phyloP scores from a whole-genome alignment of 1,140 invertebrate genomes.

The Macrosteles quadrilineatus region DNA sequence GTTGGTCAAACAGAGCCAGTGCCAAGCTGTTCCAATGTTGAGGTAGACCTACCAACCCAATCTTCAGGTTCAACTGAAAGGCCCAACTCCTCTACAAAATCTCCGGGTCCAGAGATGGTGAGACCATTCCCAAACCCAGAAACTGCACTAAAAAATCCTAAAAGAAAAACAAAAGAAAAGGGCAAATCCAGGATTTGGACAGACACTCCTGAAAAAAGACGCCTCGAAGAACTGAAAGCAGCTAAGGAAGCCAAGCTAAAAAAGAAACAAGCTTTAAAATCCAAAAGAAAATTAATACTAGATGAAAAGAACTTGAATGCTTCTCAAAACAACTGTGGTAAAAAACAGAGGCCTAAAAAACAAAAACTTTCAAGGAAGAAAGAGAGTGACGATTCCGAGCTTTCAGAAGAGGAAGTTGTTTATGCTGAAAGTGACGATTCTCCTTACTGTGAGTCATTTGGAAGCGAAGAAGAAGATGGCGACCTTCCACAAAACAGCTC shows the following conservation, averaged over 20 bases:
- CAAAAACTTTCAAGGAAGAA: background rate
- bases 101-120: background rate
- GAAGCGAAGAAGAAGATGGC: too few relatives aligned
- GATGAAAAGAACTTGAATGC: slow-evolving; percentile 1
- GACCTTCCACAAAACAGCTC: too few relatives aligned
- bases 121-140: background rate
- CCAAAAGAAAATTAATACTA: too few relatives aligned
- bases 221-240: background rate
- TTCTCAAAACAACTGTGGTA: background rate
- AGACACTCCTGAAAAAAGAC: background rate
- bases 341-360: background rate
- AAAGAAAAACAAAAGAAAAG: background rate
- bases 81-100: background rate
- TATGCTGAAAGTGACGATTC: background rate
- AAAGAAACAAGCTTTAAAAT: background rate
- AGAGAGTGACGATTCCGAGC: background rate
- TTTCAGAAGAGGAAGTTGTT: background rate
- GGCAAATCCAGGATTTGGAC: slow-evolving; percentile 12
- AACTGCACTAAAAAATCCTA: background rate
- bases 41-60: background rate
- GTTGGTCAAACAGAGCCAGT: background rate
- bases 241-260: background rate
- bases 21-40: background rate
- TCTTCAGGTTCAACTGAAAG: too few relatives aligned
- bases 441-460: background rate